Base-by-base conservation (phyloP, 2,888 invertebrate genomes). In the Anodontia alba region DNA sequence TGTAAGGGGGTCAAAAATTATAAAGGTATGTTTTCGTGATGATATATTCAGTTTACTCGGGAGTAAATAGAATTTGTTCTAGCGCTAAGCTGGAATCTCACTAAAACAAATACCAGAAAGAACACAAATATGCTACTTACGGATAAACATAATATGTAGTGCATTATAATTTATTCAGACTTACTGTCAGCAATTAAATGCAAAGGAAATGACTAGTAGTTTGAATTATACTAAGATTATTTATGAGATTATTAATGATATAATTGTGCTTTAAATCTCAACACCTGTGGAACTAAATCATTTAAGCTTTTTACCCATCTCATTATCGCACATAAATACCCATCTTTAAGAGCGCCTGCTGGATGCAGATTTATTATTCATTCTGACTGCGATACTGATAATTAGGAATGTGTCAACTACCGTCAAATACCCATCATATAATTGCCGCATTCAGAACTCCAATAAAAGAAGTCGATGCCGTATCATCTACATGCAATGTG, bases 401-500 rank as follows among this genome's bases (percentile, higher is more conserved):
- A 26, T 54, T 26, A 54, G 54, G 54, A 54, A 54, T 54, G 54
- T 54, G 54, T 54, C 54, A 54, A 54, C 17, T 54, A 54, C 15
- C 54, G 54, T 54, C 54, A 54, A 54, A 54, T 54, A 54, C 26
- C 54, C 26, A 54, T 54, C 54, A 54, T 54, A 54, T 54, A 54
- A 54, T 54, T 54, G 54, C 54, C 23, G 54, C 26, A 54, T 54
- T 54, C 23, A 54, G 5, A 26, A n/a, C 23, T n/a, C 26, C 26
- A n/a, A 54, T 54, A 54, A 26, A 54, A 12, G 15, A 54, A 54
- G n/a, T 26, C 54, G 23, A 7, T 26, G 26, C 54, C 54, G 54
- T 54, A 54, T 54, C 54, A 54, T 54, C 54, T 73, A 79, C 73
- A 76, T 70, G 73, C 70, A 73, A 54, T 49, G 73, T 74, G 77